Evolutionary conservation across 2,888 invertebrate genomes (phyloP), one percentile per base, ranked within the genome.

Genomic region (Zhengitettix transpicula): DNA sequence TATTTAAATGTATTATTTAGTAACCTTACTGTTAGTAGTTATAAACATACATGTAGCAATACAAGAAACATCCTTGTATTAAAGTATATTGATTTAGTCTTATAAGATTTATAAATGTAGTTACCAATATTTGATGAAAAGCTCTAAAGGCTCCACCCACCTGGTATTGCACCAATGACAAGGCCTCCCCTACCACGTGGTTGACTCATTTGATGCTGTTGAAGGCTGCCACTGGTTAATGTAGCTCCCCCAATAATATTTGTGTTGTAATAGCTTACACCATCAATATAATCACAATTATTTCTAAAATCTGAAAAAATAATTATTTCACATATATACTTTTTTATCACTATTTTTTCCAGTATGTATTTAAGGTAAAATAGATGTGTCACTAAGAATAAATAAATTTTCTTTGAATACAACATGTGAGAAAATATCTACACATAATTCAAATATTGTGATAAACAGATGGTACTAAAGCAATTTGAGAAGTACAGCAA

Each of bases 171-270:
- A 40, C 60, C 60, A 16, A 57, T 52, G 14, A 56, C 14, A n/a
- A 57, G 17, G 9, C 52, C 56, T 14, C 53, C 60, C 51, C 53
- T 57, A 40, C 60, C 56, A 40, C 57, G 52, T 10, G 52, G 15
- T 28, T 56, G 56, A 17, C 51, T 44, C 1, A 42, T 28, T 10
- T 71, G 59, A 68, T 69, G 63, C 70, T 70, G 63, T 69, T 66
- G 57, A 69, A 70, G 40, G 65, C 64, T 58, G 76, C 65, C 68
- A 74, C 62, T 68, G 79, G 72, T 62, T 42, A 59, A 40, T 42
- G 60, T 52, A 1, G 58, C 42, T 10, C 62, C 59, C 12, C 57
- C 7, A 52, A 57, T 57, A 9, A 59, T 15, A 42, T 61, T 61
- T 9, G 63, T 58, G 10, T 59, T 61, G 56, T 61, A 63, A 51